Evolutionary conservation across 2,888 invertebrate species (phyloP).

Genomic region (Alloplasta piceator): DNA sequence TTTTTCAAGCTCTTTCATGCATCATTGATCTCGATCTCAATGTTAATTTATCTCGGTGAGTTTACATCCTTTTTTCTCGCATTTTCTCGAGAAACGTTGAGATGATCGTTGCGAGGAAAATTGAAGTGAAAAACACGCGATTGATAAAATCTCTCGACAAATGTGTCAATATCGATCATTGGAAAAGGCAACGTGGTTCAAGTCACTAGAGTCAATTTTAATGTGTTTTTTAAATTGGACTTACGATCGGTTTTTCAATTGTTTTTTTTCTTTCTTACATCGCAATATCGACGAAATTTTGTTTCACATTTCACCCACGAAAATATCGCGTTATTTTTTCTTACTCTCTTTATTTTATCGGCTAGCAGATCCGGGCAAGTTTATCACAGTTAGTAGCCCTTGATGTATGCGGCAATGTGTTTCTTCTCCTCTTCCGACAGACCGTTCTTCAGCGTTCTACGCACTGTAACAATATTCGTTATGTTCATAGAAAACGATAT

Average conservation of each 20-base stretch:
- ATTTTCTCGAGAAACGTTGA: no score
- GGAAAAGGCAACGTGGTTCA: slow-evolving; percentile 41
- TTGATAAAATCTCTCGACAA: slow-evolving; percentile 10
- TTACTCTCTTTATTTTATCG: slow-evolving; percentile 35
- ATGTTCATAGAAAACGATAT: slow-evolving; percentile 19
- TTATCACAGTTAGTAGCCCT: slow-evolving; percentile 86
- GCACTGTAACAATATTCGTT: slow-evolving; percentile 86
- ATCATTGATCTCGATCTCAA: slow-evolving; percentile 5
- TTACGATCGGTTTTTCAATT: no score
- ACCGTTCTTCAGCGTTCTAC: slow-evolving; percentile 92
- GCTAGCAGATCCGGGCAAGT: slow-evolving; percentile 62
- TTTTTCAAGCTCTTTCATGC: not conserved
- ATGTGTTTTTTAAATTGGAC: slow-evolving; percentile 14
- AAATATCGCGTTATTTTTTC: slow-evolving; percentile 39
- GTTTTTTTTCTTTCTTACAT: no score
- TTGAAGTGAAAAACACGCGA: slow-evolving; percentile 11
- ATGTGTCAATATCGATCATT: slow-evolving; percentile 4
- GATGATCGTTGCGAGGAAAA: not conserved
- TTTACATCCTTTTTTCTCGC: no score
- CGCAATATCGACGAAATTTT: no score
- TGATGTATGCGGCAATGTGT: slow-evolving; percentile 90
- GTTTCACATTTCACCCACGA: slow-evolving; percentile 41
- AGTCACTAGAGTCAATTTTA: slow-evolving; percentile 32
- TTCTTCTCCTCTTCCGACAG: slow-evolving; percentile 92
- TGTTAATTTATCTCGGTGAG: no score